phyloP scores from a whole-genome alignment of 1,140 invertebrate genomes.

The Drosophila sechellia region DNA sequence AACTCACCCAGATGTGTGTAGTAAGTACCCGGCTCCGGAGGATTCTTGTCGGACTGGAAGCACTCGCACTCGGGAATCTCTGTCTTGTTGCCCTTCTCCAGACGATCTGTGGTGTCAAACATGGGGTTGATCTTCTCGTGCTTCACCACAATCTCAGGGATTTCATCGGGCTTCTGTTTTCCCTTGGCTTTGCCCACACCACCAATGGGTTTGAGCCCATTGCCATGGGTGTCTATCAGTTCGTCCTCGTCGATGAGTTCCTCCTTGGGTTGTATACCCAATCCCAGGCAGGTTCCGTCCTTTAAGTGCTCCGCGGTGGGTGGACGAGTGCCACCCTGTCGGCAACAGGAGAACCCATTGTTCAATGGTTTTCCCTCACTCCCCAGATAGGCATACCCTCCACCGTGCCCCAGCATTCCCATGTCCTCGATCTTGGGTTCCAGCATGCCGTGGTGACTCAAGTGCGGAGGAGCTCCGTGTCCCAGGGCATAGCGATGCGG shows the following conservation, averaged over 20 bases:
- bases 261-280: conserved; percentile 89
- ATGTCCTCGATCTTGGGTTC: conserved; percentile 81
- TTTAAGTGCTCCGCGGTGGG: conserved; percentile 90
- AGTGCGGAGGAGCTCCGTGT: conserved; percentile 61
- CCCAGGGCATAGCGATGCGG: conserved; percentile 78
- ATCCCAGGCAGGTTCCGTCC: conserved; percentile 89
- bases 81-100: conserved; percentile 86
- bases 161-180: conserved; percentile 74
- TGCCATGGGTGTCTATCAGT: conserved; percentile 56
- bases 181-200: conserved; percentile 57
- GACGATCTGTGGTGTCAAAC: conserved; percentile 80
- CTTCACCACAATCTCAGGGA: conserved; percentile 78
- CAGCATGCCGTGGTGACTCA: conserved; percentile 70
- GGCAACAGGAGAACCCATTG: conserved; percentile 89
- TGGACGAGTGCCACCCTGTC: conserved; percentile 88
- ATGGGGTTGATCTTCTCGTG: conserved; percentile 83
- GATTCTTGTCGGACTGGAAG: conserved; percentile 92
- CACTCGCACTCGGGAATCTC: conserved; percentile 94
- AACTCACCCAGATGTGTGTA: conserved; percentile 92
- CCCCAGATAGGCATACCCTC: conserved; percentile 87
- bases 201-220: conserved; percentile 46
- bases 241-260: conserved; percentile 87
- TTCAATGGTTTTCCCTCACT: conserved; percentile 86
- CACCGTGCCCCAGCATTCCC: conserved; percentile 58
- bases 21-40: conserved; percentile 93